These are phyloP conservation scores for Trichomycterus rosablanca DNA, from an alignment of 2,113 vertebrate genomes.

Conservation along the genomic window DNA sequence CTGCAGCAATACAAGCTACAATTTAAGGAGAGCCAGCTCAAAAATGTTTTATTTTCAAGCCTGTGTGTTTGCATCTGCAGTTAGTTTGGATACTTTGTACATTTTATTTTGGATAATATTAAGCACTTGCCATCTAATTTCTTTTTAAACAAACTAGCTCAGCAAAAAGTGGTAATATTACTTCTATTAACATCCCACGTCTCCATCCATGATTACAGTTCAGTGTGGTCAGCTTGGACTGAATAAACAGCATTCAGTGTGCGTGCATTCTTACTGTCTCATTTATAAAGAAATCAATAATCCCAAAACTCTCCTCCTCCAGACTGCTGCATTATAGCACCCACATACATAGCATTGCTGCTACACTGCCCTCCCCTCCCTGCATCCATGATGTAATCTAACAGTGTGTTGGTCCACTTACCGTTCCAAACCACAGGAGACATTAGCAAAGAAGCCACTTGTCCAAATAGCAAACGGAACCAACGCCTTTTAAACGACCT, in stretches of 20 bases:
- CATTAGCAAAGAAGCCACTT: conserved; percentile 88
- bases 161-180: too few relatives aligned
- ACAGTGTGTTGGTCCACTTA: conserved; percentile 87
- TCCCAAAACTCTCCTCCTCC: conserved; percentile 5
- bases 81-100: too few relatives aligned
- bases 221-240: too few relatives aligned
- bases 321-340: neutral
- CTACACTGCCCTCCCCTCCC: conserved; percentile 45
- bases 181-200: too few relatives aligned
- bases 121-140: too few relatives aligned
- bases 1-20: too few relatives aligned
- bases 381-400: conserved; percentile 62
- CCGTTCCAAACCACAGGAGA: conserved; percentile 77
- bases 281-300: neutral
- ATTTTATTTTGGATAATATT: too few relatives aligned
- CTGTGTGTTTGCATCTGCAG: too few relatives aligned
- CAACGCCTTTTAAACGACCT: conserved; percentile 79
- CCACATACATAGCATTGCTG: neutral
- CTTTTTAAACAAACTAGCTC: too few relatives aligned
- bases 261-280: neutral
- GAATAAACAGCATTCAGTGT: neutral
- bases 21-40: too few relatives aligned
- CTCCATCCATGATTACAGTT: too few relatives aligned
- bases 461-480: conserved; percentile 85
- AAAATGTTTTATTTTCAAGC: too few relatives aligned